A percentile compares a stretch with the other conserved stretches of the same genome.
Conservation (phyloP, 2,888 invertebrate genomes). For the Cenopis cana region DNA sequence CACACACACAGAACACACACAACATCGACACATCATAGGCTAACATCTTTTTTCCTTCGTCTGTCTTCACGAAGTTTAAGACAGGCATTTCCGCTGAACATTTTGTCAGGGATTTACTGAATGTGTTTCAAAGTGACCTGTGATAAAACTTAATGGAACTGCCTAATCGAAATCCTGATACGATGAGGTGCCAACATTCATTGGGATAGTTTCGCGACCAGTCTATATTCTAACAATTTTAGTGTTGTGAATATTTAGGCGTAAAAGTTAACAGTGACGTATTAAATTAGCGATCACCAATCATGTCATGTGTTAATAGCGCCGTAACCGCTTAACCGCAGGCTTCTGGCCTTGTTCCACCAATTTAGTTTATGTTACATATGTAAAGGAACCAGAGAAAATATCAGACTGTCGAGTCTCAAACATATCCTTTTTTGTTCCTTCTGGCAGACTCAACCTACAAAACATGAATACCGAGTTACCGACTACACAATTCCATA, state of each 20-base stretch:
- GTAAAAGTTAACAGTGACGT: slow-evolving; percentile 17
- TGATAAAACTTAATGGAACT: too few species aligned
- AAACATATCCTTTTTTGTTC: background rate
- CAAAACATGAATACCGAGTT: background rate
- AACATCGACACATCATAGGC: too few species aligned
- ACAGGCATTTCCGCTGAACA: too few species aligned
- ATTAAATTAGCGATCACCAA: slow-evolving; percentile 30
- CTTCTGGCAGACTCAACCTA: background rate
- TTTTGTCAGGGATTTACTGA: too few species aligned
- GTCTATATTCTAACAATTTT: background rate
- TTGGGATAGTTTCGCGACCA: too few species aligned
- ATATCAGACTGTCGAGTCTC: too few species aligned
- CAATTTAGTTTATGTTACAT: slow-evolving; percentile 8
- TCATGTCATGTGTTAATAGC: slow-evolving; percentile 24
- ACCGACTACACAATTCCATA: background rate
- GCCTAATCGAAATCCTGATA: background rate
- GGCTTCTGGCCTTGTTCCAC: slow-evolving; percentile 18
- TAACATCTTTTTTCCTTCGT: too few species aligned
- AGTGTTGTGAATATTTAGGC: background rate
- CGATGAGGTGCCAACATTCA: background rate
- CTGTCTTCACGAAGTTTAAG: too few species aligned
- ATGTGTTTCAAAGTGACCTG: too few species aligned
- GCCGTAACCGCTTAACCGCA: slow-evolving; percentile 18
- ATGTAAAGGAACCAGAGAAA: background rate
- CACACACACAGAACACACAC: too few species aligned